Conservation (phyloP, 1,140 invertebrate species). For the Stenopsyche tienmushanensis region DNA sequence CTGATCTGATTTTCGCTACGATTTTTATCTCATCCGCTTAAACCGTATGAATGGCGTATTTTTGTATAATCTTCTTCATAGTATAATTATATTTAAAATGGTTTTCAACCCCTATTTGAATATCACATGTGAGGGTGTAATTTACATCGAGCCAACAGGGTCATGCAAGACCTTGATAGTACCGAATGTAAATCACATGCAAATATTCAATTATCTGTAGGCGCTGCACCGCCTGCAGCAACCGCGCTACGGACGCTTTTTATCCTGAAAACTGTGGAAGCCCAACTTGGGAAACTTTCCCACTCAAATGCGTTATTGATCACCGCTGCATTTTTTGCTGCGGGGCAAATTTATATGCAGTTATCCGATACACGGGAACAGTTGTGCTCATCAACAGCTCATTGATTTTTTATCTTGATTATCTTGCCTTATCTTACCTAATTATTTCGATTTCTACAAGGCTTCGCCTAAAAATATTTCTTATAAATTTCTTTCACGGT, state of each 20-base stretch:
- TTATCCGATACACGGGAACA: too few species aligned
- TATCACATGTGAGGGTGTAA: slow-evolving; percentile 11
- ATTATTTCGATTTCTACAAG: too few species aligned
- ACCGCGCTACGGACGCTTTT: not conserved
- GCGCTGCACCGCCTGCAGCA: slow-evolving; percentile 8
- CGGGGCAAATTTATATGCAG: too few species aligned
- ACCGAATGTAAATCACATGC: slow-evolving; percentile 39
- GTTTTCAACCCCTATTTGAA: not conserved
- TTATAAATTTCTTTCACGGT: too few species aligned
- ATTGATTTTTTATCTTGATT: too few species aligned
- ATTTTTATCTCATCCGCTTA: not conserved
- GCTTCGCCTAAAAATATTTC: too few species aligned
- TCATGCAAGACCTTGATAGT: slow-evolving; percentile 23
- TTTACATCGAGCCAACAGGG: not conserved
- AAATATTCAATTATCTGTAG: slow-evolving; percentile 40
- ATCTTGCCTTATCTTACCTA: too few species aligned
- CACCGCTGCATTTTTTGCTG: not conserved
- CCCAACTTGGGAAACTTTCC: slow-evolving; percentile 1
- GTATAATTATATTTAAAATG: not conserved
- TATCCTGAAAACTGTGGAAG: slow-evolving; percentile 2
- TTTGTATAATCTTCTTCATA: too few species aligned
- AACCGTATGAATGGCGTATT: not conserved
- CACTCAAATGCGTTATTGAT: slow-evolving; percentile 12
- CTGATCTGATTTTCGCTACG: not conserved
- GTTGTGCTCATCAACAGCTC: too few species aligned